Evolutionary conservation across 2,888 invertebrate genomes (phyloP).

Genomic region (Colostygia pectinataria): DNA sequence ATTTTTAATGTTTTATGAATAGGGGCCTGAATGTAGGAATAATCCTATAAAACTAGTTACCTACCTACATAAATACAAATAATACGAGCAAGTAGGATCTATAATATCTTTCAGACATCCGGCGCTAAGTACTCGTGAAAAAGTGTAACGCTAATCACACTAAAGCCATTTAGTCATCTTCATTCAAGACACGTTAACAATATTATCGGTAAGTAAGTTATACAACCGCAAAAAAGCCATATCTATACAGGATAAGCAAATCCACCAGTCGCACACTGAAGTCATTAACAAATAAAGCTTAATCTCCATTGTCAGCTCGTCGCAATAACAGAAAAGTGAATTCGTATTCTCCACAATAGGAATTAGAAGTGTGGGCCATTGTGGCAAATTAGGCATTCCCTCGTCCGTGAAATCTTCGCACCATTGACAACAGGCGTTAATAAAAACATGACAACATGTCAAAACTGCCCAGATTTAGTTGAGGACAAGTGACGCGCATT

Average conservation of each 20-base stretch:
- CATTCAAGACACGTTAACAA: constrained; percentile 28
- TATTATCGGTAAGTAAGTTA: constrained; percentile 40
- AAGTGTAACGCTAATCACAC: constrained; percentile 7
- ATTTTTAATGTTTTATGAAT: no score
- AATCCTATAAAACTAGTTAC: no score
- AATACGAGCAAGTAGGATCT: no score
- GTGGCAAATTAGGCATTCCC: constrained; percentile 75
- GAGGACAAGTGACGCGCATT: constrained; percentile 76
- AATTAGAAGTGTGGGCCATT: constrained; percentile 75
- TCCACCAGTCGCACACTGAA: constrained; percentile 50
- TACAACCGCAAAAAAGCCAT: constrained; percentile 43
- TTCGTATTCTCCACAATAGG: constrained; percentile 68
- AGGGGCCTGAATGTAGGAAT: no score
- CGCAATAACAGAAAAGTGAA: constrained; percentile 73
- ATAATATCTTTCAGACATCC: constrained; percentile 1
- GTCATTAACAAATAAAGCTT: constrained; percentile 77
- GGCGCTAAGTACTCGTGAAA: constrained; percentile 7
- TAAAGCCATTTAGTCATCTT: constrained; percentile 24
- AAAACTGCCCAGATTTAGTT: constrained; percentile 79
- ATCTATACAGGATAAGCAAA: constrained; percentile 53
- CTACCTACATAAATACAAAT: no score
- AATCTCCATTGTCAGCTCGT: constrained; percentile 65
- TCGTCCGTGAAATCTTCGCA: constrained; percentile 67
- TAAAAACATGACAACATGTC: constrained; percentile 82
- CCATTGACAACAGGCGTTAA: constrained; percentile 73